Conservation (phyloP, 2,113 vertebrate genomes). For the Thamnophis sirtalis region DNA sequence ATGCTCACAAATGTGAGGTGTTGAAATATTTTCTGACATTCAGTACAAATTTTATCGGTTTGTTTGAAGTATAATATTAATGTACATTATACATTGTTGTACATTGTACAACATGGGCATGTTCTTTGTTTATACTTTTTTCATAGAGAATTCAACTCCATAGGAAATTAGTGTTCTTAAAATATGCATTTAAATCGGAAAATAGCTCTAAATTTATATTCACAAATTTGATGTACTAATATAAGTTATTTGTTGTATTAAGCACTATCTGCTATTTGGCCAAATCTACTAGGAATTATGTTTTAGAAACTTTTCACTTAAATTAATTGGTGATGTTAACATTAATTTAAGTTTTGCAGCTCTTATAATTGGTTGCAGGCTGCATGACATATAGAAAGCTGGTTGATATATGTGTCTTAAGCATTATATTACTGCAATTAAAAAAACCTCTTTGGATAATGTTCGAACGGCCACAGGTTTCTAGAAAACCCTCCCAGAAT, state of each 20-base stretch:
- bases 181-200: constrained; percentile 46
- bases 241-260: not conserved
- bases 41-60: not conserved
- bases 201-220: constrained; percentile 32
- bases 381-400: not conserved
- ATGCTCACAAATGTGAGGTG: not conserved
- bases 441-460: not conserved
- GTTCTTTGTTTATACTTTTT: not conserved
- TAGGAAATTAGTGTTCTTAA: constrained; percentile 47
- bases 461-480: not conserved
- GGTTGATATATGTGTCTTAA: not conserved
- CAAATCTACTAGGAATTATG: not conserved
- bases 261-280: not conserved
- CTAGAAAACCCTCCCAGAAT: not conserved
- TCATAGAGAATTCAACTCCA: constrained; percentile 8
- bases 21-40: not conserved
- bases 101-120: not conserved
- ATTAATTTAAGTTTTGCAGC: not conserved
- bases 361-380: not conserved
- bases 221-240: not conserved
- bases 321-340: constrained; percentile 10
- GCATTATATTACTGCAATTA: not conserved
- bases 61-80: not conserved
- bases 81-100: not conserved
- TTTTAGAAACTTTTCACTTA: constrained; percentile 11